phyloP scores from a whole-genome alignment of 2,888 invertebrate genomes.

The Chalcosyrphus nemorum region DNA sequence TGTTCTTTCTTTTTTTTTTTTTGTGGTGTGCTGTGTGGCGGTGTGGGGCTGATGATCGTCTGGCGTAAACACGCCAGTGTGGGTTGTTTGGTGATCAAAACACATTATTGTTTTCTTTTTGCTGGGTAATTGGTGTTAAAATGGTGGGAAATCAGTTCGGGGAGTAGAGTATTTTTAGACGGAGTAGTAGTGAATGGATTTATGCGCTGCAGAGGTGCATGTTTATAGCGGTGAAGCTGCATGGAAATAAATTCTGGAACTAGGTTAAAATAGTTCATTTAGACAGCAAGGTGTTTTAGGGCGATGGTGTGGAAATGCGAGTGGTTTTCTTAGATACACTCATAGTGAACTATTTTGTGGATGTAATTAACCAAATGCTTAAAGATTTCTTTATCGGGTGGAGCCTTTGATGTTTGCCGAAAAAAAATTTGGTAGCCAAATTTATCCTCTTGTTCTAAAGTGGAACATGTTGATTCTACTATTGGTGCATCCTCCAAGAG shows the following conservation, averaged over 20 bases:
- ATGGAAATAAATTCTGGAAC: conserved; percentile 16
- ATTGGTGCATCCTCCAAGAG: no score
- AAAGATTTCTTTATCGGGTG: no score
- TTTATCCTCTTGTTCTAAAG: no score
- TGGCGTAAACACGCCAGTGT: conserved; percentile 14
- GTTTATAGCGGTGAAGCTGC: not conserved
- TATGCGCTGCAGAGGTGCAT: conserved; percentile 24
- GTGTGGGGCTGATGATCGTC: conserved; percentile 5
- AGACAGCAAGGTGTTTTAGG: not conserved
- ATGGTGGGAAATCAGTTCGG: conserved; percentile 5
- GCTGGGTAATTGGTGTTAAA: conserved; percentile 51
- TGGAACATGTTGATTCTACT: no score
- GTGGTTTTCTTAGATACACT: no score
- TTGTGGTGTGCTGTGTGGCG: no score
- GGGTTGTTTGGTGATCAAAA: conserved; percentile 42
- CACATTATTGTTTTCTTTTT: conserved; percentile 33
- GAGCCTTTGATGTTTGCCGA: no score
- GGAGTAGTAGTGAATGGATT: not conserved
- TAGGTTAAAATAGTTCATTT: conserved; percentile 5
- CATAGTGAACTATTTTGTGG: no score
- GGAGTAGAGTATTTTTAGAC: conserved; percentile 40
- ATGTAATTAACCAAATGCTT: no score
- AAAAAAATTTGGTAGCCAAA: no score
- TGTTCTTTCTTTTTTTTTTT: no score
- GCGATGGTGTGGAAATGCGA: not conserved